Evolutionary conservation across 2,888 invertebrate species (phyloP).

Genomic region (Romanomermis culicivorax): DNA sequence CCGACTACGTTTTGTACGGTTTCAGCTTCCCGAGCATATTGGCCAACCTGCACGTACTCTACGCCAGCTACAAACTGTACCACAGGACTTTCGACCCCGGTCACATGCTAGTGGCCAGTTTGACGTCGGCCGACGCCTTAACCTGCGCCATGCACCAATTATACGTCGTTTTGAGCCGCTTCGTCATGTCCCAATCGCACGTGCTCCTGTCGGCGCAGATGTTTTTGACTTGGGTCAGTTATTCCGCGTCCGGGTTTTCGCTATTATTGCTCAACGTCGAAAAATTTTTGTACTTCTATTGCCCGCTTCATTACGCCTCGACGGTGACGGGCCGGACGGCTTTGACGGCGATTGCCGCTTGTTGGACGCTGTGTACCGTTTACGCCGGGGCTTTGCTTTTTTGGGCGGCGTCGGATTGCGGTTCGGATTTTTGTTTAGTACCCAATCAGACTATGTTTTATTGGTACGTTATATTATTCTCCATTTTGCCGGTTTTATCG

Average conservation of each 20-base stretch:
- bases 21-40: neutral
- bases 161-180: neutral
- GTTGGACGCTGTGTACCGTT: neutral
- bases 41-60: neutral
- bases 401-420: neutral
- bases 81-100: neutral
- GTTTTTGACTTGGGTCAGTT: neutral
- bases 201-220: neutral
- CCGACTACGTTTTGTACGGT: neutral
- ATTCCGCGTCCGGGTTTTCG: slow-evolving; percentile 5
- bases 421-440: neutral
- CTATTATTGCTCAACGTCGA: slow-evolving; percentile 4
- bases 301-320: slow-evolving; percentile 5
- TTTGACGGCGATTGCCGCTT: neutral
- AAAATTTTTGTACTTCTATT: slow-evolving; percentile 5
- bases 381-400: neutral
- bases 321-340: neutral
- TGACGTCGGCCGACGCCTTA: slow-evolving; percentile 2
- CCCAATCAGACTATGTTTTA: neutral
- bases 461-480: neutral
- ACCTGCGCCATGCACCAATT: neutral
- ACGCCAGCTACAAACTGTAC: neutral
- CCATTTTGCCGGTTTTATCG: slow-evolving; percentile 1
- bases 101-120: neutral
- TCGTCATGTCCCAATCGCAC: neutral